Evolutionary conservation across 2,888 invertebrate genomes (phyloP), one percentile per base, ranked within the genome.

Genomic region (Brachyopa scutellaris): DNA sequence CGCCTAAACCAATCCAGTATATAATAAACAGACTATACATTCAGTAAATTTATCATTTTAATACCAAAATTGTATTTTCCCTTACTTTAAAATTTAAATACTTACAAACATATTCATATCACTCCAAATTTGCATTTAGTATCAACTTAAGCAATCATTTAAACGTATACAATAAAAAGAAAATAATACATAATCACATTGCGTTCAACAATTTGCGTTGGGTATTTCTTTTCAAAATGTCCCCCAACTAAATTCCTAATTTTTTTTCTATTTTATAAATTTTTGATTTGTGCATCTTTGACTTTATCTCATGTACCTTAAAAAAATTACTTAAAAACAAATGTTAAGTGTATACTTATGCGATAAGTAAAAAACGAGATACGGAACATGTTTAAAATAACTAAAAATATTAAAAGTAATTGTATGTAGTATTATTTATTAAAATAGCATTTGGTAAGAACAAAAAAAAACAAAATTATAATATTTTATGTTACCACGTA

Each of bases 91-190:
- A n/a, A n/a, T n/a, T n/a, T n/a, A n/a, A n/a, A n/a, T n/a, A n/a
- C n/a, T n/a, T n/a, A n/a, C n/a, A n/a, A n/a, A n/a, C n/a, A n/a
- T n/a, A n/a, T 4, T 11, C 40, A 72, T 70, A 72, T 67, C 74
- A 79, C 62, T 74, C 74, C 74, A 79, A 47, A 55, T 55, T 62
- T 79, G 79, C 74, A 79, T 79, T 79, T 79, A 79, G 47, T 69
- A 74, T 62, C 38, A 40, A 74, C 19, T 61, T 61, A 74, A 74
- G 74, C 66, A 74, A 74, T 79, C 67, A 67, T 61, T 9, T 6
- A 9, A 47, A 17, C 13, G 53, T 8, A 31, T 23, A 4, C 23
- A 45, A 1, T 17, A 17, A 47, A 40, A 9, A 55, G 9, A 40
- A 15, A 45, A 8, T 42, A 4, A 19, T 38, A 11, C n/a, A 26